Evolutionary conservation across 2,797 vertebrate species (phyloP).

Genomic region (Ciconia nigra): DNA sequence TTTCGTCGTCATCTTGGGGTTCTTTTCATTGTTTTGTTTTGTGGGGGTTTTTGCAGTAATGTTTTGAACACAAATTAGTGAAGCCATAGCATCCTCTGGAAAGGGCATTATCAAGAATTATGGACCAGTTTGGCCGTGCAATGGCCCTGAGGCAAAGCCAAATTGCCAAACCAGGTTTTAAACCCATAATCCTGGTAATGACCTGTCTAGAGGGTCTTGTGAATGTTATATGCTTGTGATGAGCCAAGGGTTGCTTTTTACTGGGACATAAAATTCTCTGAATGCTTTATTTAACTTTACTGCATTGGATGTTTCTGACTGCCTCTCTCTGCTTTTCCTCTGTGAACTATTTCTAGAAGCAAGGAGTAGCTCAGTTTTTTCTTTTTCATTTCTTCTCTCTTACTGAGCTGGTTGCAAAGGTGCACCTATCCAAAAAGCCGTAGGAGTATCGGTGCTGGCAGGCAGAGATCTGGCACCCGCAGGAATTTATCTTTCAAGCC

Average conservation of each 20-base stretch:
- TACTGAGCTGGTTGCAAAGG: background rate
- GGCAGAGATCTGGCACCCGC: background rate
- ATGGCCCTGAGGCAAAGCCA: constrained; percentile 48
- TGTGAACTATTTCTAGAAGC: constrained; percentile 33
- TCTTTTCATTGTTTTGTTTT: background rate
- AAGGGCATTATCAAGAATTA: constrained; percentile 44
- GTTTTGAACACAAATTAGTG: background rate
- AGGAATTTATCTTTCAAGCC: background rate
- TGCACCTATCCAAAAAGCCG: background rate
- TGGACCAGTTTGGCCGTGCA: constrained; percentile 33
- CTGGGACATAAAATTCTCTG: constrained; percentile 60
- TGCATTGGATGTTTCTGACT: background rate
- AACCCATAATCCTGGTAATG: constrained; percentile 15
- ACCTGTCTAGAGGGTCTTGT: constrained; percentile 21
- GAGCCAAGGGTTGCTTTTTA: constrained; percentile 59
- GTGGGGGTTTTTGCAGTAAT: background rate
- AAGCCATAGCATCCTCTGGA: background rate
- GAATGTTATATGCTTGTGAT: constrained; percentile 43
- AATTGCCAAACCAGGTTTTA: constrained; percentile 38
- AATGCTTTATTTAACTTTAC: constrained; percentile 69
- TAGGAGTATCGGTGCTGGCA: background rate
- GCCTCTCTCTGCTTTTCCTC: constrained; percentile 1
- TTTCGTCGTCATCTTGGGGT: background rate
- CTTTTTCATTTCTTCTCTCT: background rate
- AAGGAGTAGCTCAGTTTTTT: background rate